Evolutionary conservation across 2,797 vertebrate species (phyloP).

Genomic region (Heliangelus exortis): DNA sequence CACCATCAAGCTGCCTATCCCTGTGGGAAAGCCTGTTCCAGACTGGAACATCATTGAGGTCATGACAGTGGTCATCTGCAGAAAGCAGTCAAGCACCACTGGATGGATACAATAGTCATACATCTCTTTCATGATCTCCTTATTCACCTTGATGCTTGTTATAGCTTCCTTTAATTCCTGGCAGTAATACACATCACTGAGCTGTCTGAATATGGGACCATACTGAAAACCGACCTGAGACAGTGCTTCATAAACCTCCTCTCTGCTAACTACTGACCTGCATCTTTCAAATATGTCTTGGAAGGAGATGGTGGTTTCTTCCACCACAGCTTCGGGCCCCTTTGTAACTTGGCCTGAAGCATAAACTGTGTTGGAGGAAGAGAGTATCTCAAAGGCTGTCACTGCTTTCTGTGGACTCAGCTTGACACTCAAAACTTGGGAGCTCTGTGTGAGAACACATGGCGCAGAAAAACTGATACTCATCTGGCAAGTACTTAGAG

Average conservation of each 20-base stretch:
- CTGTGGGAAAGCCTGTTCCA: slow-evolving; percentile 83
- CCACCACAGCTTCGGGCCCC: slow-evolving; percentile 42
- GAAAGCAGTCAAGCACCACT: slow-evolving; percentile 86
- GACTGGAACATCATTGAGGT: slow-evolving; percentile 44
- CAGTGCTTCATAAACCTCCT: slow-evolving; percentile 81
- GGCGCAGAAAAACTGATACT: slow-evolving; percentile 81
- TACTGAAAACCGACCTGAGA: slow-evolving; percentile 86
- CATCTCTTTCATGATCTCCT: slow-evolving; percentile 74
- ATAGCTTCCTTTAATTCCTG: slow-evolving; percentile 86
- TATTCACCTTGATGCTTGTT: slow-evolving; percentile 77
- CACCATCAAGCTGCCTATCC: slow-evolving; percentile 81
- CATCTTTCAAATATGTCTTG: slow-evolving; percentile 80
- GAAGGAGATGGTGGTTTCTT: slow-evolving; percentile 79
- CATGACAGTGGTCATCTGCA: slow-evolving; percentile 85
- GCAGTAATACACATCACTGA: slow-evolving; percentile 80
- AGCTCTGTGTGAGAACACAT: slow-evolving; percentile 77
- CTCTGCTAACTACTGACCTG: slow-evolving; percentile 65
- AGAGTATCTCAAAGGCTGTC: slow-evolving; percentile 81
- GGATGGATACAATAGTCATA: slow-evolving; percentile 86
- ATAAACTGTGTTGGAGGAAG: slow-evolving; percentile 74
- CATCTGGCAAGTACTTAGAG: slow-evolving; percentile 77
- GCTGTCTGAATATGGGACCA: slow-evolving; percentile 80
- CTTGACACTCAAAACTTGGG: slow-evolving; percentile 76
- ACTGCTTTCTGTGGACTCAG: slow-evolving; percentile 65
- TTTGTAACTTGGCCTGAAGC: slow-evolving; percentile 78